Evolutionary conservation across 2,797 vertebrate genomes (phyloP).

Genomic region (Chaenodraco wilsoni): DNA sequence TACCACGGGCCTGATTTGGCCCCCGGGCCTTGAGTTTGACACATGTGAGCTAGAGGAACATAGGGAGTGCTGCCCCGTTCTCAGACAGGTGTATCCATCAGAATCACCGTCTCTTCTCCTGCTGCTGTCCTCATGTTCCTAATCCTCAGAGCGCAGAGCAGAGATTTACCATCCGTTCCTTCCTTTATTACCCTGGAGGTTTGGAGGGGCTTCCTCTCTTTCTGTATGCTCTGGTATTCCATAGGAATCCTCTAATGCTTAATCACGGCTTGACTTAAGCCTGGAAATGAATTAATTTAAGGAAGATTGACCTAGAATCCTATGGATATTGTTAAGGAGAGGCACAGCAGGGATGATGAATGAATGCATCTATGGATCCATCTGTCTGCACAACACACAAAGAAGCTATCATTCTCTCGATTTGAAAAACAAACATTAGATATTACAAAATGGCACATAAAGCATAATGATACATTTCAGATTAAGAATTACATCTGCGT

Average conservation of each 20-base stretch:
- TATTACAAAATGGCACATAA: no score
- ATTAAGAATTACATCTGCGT: no score
- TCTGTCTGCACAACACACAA: slow-evolving; percentile 5
- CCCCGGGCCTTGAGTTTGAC: no score
- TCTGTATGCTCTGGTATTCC: slow-evolving; percentile 37
- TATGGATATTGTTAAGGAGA: slow-evolving; percentile 51
- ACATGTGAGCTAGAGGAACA: slow-evolving; percentile 40
- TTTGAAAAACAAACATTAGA: no score
- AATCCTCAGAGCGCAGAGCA: slow-evolving; percentile 50
- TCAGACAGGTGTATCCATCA: slow-evolving; percentile 66
- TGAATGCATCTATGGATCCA: slow-evolving; percentile 42
- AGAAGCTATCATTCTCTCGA: neutral
- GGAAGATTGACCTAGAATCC: slow-evolving; percentile 70
- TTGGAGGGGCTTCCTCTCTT: slow-evolving; percentile 42
- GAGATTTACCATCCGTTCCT: slow-evolving; percentile 48
- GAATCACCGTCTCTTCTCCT: slow-evolving; percentile 54
- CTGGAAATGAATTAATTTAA: slow-evolving; percentile 64
- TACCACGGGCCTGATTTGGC: no score
- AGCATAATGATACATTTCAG: no score
- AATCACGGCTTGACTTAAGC: slow-evolving; percentile 68
- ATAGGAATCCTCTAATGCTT: slow-evolving; percentile 53
- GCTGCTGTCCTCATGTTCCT: slow-evolving; percentile 44
- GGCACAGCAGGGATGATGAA: slow-evolving; percentile 51
- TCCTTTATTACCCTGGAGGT: slow-evolving; percentile 59
- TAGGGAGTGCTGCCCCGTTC: slow-evolving; percentile 46